Evolutionary conservation across 2,888 invertebrate species (phyloP), one percentile per base, ranked within the genome.

Genomic region (Lobophora halterata): DNA sequence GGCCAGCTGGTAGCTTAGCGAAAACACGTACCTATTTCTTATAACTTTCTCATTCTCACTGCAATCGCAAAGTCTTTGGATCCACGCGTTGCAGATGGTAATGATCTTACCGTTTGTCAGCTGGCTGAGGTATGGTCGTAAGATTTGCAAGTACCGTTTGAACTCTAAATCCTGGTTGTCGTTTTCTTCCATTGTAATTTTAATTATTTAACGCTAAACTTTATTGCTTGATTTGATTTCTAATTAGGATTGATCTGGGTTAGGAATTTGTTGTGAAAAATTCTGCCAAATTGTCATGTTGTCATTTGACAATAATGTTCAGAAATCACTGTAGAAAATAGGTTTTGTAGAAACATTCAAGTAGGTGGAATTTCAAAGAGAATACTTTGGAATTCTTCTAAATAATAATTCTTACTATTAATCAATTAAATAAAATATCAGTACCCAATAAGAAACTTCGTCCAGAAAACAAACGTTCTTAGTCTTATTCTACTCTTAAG

Each of bases 11-110:
- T 77, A 82, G 49, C 81, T 83, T 8, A 87, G 53, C 5, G 65
- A 41, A 45, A 82, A 82, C 1, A 80, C 54, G 24, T 86, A 80
- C 46, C 78, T 83, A 43, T 86, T 86, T 1, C 86, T 65, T 3
- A 73, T 37, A 11, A 26, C 8, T 57, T 80, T 82, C 41, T 87
- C 86, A 4, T 58, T 49, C 1, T 68, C 66, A 1, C 58, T 58
- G 28, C 73, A 75, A 23, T 57, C 51, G 0, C 74, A 73, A 0
- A 87, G 64, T 39, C 72, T 72, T 36, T 74, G 65, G n/a, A 87
- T 76, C 86, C 86, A 87, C 2, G 74, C 63, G 34, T 77, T 75
- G 45, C 86, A 86, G 3, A 77, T 58, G 11, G 67, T 58, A 3
- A 79, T 74, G 2, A 72, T 59, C 18, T 76, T 63, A 24, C 68